A percentile compares a stretch with the other conserved stretches of the same genome.
phyloP scores from a whole-genome alignment of 2,113 vertebrate genomes.

The Panthera tigris region DNA sequence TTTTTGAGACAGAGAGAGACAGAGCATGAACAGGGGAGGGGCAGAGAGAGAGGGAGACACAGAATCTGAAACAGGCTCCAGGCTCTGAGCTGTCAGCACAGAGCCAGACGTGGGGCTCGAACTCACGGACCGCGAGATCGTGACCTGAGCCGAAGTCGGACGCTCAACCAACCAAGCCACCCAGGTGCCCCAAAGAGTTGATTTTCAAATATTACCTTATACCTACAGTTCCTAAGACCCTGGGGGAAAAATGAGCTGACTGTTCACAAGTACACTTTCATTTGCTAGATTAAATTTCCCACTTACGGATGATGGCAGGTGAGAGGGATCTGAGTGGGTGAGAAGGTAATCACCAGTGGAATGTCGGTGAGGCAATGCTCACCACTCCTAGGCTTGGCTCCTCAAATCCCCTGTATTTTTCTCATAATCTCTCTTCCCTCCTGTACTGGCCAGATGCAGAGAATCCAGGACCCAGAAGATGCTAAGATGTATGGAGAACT shows the following conservation, averaged over 20 bases:
- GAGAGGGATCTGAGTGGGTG: background rate
- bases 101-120: too few species aligned
- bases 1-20: too few species aligned
- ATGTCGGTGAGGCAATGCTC: background rate
- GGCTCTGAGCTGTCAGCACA: too few species aligned
- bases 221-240: background rate
- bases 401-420: background rate
- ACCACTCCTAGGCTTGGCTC: background rate
- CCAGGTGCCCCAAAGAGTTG: too few species aligned
- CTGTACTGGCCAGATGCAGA: background rate
- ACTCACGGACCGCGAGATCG: accelerated
- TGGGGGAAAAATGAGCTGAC: background rate
- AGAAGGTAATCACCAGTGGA: background rate
- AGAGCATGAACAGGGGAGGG: too few species aligned
- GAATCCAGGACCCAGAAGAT: background rate
- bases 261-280: background rate
- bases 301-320: background rate
- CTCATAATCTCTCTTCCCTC: background rate
- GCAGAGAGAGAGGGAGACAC: too few species aligned
- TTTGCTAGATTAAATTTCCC: background rate
- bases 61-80: too few species aligned
- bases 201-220: background rate
- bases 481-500: background rate
- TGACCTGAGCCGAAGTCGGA: too few species aligned
- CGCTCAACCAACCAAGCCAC: too few species aligned